Evolutionary conservation across 2,113 vertebrate genomes (phyloP).

Genomic region (Chinchilla lanigera): DNA sequence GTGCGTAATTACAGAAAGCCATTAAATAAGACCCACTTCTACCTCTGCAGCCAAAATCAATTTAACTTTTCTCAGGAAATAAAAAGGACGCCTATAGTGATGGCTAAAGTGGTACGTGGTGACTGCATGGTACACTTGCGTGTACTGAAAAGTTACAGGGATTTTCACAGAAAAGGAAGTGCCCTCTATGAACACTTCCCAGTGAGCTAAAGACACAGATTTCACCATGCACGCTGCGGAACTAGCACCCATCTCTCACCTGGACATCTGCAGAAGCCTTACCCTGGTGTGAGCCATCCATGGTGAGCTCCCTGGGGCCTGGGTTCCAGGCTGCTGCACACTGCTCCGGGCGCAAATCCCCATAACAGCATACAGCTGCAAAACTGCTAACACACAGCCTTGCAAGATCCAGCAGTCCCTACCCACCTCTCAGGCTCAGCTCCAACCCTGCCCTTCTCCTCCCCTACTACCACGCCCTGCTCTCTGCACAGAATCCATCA

Average conservation of each 20-base stretch:
- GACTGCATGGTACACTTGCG: background rate
- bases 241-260: background rate
- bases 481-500: background rate
- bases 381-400: background rate
- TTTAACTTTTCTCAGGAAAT: slow-evolving; percentile 28
- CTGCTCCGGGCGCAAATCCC: background rate
- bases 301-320: background rate
- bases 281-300: background rate
- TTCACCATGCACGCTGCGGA: background rate
- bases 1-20: background rate
- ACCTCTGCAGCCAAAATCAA: slow-evolving; percentile 38
- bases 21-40: background rate
- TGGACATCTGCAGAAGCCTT: background rate
- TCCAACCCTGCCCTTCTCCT: background rate
- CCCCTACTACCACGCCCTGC: background rate
- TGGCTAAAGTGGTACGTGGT: background rate
- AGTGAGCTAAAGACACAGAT: background rate
- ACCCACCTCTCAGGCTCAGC: background rate
- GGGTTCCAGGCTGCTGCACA: background rate
- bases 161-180: background rate
- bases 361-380: background rate
- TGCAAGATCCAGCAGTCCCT: background rate
- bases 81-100: background rate
- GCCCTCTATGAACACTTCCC: background rate
- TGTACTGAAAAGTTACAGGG: background rate